Evolutionary conservation across 2,797 vertebrate species (phyloP).

Genomic region (Otolemur crassicaudatus): DNA sequence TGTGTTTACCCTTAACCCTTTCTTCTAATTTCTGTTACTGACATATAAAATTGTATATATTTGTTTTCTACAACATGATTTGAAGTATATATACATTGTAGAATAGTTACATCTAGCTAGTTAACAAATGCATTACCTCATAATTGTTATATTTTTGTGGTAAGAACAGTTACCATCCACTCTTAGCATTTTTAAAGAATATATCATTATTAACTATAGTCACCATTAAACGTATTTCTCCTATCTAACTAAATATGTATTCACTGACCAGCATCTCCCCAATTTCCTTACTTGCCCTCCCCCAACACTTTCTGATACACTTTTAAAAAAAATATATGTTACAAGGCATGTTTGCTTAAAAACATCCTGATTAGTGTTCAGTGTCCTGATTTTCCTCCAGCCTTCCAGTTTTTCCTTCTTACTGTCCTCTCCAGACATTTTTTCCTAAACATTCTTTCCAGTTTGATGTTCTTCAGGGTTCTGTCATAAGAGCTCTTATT

Average conservation of each 20-base stretch:
- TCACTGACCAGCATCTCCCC: not conserved
- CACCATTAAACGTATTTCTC: not conserved
- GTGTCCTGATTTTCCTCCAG: not conserved
- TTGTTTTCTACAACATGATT: not conserved
- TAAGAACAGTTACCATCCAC: not conserved
- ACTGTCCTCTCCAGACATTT: not conserved
- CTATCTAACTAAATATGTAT: not conserved
- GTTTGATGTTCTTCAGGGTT: not conserved
- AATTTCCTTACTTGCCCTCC: not conserved
- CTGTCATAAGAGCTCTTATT: not conserved
- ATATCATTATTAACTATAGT: not conserved
- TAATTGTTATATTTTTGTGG: not conserved
- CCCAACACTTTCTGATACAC: not conserved
- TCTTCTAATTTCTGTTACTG: not conserved
- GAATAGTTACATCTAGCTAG: not conserved
- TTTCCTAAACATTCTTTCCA: not conserved
- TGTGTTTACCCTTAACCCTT: not conserved
- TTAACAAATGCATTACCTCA: not conserved
- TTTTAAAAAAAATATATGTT: not conserved
- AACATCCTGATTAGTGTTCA: not conserved
- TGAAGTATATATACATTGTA: not conserved
- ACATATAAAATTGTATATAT: not conserved
- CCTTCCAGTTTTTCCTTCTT: not conserved
- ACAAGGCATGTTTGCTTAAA: constrained; percentile 12
- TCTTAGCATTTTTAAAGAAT: not conserved